phyloP scores from a whole-genome alignment of 2,797 vertebrate species.

The Rhadinocentrus ornatus region DNA sequence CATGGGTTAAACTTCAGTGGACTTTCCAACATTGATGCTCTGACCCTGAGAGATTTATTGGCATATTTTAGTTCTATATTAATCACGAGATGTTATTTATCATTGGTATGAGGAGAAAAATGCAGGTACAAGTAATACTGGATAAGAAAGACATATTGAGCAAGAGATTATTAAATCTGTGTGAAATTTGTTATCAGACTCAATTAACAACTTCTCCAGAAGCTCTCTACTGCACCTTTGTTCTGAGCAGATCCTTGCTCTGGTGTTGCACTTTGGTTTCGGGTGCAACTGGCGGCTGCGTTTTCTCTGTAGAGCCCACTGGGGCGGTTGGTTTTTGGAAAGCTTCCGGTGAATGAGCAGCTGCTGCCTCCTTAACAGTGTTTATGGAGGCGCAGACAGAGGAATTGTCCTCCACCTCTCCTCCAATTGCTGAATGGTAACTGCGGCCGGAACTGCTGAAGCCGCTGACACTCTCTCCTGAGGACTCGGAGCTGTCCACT shows the following conservation, averaged over 20 bases:
- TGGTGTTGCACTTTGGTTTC: constrained; percentile 48
- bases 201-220: neutral
- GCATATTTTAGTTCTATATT: neutral
- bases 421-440: constrained; percentile 72
- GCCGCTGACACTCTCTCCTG: constrained; percentile 84
- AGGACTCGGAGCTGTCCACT: constrained; percentile 86
- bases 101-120: constrained; percentile 8
- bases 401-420: constrained; percentile 73
- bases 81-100: neutral
- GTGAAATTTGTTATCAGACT: no score
- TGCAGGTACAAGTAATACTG: neutral
- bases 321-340: constrained; percentile 33
- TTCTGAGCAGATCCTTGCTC: constrained; percentile 43
- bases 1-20: constrained; percentile 80
- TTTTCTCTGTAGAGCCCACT: constrained; percentile 34
- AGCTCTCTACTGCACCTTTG: constrained; percentile 59
- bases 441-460: constrained; percentile 83
- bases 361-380: constrained; percentile 50
- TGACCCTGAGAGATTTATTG: constrained; percentile 61
- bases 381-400: constrained; percentile 55
- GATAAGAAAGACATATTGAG: neutral
- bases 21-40: constrained; percentile 64
- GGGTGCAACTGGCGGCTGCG: constrained; percentile 38
- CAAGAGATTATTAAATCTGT: neutral
- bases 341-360: constrained; percentile 22